phyloP scores from a whole-genome alignment of 1,140 invertebrate species.

The Aphelenchoides fujianensis region DNA sequence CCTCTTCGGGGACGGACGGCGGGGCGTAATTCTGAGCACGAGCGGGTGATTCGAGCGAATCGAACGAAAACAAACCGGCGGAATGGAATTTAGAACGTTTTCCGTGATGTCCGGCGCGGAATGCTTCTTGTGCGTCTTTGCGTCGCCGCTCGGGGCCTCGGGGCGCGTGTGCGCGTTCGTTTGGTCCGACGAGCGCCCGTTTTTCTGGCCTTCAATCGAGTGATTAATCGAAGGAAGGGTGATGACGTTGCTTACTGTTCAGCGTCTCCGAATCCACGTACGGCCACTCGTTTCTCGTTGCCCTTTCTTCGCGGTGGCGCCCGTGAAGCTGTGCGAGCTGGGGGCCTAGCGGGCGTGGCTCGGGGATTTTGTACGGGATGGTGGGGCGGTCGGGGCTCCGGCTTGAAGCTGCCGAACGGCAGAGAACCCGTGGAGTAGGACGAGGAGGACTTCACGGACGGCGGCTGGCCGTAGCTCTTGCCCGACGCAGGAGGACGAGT shows the following conservation, averaged over 20 bases:
- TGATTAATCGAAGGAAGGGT: background rate
- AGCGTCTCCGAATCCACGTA: background rate
- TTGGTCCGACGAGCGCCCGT: constrained; percentile 3
- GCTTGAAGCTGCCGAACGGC: constrained; percentile 36
- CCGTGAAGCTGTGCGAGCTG: background rate
- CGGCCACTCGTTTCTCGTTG: constrained; percentile 12
- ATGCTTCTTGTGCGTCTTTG: constrained; percentile 3
- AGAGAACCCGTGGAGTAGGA: constrained; percentile 48
- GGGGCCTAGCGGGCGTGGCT: background rate
- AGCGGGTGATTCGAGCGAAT: background rate
- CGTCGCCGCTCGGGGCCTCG: background rate
- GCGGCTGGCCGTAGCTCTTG: background rate
- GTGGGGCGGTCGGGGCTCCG: constrained; percentile 19
- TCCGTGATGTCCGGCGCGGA: background rate
- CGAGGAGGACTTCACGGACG: background rate
- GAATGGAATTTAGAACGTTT: background rate
- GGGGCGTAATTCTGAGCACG: constrained; percentile 46
- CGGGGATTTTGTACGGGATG: constrained; percentile 6
- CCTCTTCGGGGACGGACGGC: constrained; percentile 68
- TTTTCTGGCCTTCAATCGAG: constrained; percentile 8
- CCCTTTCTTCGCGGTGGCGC: background rate
- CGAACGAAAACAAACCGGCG: constrained; percentile 17
- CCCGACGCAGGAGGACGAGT: background rate
- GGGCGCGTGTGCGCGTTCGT: background rate
- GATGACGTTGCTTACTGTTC: background rate